phyloP scores from a whole-genome alignment of 2,797 vertebrate species.

The Parauchenoglanis punctatus region DNA sequence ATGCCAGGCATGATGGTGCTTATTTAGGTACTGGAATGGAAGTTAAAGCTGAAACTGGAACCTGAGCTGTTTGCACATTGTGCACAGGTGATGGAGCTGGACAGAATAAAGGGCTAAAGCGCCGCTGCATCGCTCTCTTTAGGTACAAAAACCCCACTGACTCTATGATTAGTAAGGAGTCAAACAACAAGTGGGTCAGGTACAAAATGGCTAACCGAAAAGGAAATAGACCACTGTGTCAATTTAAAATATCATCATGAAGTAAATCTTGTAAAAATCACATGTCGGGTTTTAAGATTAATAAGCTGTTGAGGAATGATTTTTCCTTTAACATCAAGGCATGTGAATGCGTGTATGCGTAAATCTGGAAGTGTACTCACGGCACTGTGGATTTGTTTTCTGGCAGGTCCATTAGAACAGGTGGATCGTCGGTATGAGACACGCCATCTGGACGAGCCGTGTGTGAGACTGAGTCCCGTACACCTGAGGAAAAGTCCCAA shows the following conservation, averaged over 20 bases:
- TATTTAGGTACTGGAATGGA: background rate
- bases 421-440: constrained; percentile 82
- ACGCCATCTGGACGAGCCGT: constrained; percentile 79
- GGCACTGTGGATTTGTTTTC: constrained; percentile 82
- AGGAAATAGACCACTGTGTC: background rate
- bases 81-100: background rate
- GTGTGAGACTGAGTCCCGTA: constrained; percentile 92
- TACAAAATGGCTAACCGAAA: background rate
- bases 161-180: background rate
- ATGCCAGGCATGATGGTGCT: background rate
- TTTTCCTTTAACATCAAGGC: background rate
- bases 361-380: constrained; percentile 75
- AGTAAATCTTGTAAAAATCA: background rate
- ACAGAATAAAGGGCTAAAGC: background rate
- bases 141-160: background rate
- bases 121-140: background rate
- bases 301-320: background rate
- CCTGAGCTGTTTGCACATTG: background rate
- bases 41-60: background rate
- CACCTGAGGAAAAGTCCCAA: constrained; percentile 73
- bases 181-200: background rate
- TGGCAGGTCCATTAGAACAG: constrained; percentile 85
- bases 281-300: background rate
- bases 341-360: background rate
- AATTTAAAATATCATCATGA: background rate